These are phyloP conservation scores for Cheumatopsyche charites DNA, from an alignment of 1,140 invertebrate genomes.

Conservation along the genomic window DNA sequence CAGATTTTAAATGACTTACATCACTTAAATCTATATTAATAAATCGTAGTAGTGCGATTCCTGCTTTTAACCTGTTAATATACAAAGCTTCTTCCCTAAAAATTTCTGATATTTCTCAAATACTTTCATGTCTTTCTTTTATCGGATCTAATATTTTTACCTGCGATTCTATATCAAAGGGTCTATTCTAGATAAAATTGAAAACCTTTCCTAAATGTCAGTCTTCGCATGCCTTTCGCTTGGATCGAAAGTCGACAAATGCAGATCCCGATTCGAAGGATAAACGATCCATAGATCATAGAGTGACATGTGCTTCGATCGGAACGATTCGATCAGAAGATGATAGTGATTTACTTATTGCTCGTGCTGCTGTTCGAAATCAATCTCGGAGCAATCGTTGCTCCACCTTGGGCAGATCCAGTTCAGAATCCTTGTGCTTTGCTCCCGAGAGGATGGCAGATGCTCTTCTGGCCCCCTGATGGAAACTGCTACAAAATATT, in stretches of 20 bases:
- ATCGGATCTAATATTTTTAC: no score
- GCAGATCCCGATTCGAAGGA: neutral
- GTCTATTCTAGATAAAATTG: no score
- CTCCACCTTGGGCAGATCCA: constrained; percentile 84
- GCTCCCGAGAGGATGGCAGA: constrained; percentile 79
- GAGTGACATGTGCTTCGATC: constrained; percentile 4
- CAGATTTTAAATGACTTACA: no score
- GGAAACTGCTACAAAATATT: constrained; percentile 87
- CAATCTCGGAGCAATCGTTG: constrained; percentile 66
- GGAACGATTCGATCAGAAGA: neutral
- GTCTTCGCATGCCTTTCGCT: constrained; percentile 9
- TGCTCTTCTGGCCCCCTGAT: constrained; percentile 81
- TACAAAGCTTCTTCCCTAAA: no score
- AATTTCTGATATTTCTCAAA: no score
- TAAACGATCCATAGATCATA: no score
- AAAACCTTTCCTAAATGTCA: neutral
- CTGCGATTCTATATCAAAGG: no score
- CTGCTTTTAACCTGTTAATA: no score
- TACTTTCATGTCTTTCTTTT: no score
- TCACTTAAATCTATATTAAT: no score
- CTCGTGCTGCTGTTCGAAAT: neutral
- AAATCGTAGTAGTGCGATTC: no score
- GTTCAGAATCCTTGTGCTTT: constrained; percentile 79
- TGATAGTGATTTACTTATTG: neutral
- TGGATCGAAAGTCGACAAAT: constrained; percentile 5